phyloP scores from a whole-genome alignment of 2,888 invertebrate genomes.

The Drosophila recens region DNA sequence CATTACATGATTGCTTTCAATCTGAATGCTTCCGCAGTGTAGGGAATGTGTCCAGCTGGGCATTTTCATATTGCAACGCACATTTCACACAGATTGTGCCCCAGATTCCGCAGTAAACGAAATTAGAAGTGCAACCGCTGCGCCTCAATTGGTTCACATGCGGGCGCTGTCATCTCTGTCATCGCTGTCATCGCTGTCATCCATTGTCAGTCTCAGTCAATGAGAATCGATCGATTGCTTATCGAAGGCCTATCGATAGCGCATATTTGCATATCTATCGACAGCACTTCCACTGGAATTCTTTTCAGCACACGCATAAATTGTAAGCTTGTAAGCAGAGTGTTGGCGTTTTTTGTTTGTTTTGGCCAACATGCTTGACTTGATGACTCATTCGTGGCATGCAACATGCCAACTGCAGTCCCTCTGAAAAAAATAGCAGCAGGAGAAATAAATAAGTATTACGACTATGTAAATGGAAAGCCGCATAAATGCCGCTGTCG shows the following conservation, averaged over 20 bases:
- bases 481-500: conserved; percentile 67
- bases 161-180: conserved; percentile 47
- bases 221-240: conserved; percentile 12
- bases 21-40: conserved; percentile 63
- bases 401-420: conserved; percentile 23
- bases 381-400: conserved; percentile 31
- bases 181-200: conserved; percentile 6
- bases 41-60: conserved; percentile 36
- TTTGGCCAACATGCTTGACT: conserved; percentile 7
- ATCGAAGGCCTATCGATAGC: conserved; percentile 16
- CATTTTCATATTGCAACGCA: conserved; percentile 34
- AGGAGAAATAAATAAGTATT: conserved; percentile 55
- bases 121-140: conserved; percentile 13
- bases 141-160: conserved; percentile 61
- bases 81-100: conserved; percentile 49
- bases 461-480: conserved; percentile 76
- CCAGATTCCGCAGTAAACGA: conserved; percentile 42
- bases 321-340: conserved; percentile 3
- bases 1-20: conserved; percentile 73
- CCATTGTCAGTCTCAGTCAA: background rate
- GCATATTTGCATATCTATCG: conserved; percentile 5
- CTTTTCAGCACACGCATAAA: conserved; percentile 3
- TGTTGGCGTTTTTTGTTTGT: background rate
- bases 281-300: background rate
- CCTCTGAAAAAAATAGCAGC: conserved; percentile 20